Evolutionary conservation across 2,888 invertebrate species (phyloP).

Genomic region (Amblyjoppa fuscipennis): DNA sequence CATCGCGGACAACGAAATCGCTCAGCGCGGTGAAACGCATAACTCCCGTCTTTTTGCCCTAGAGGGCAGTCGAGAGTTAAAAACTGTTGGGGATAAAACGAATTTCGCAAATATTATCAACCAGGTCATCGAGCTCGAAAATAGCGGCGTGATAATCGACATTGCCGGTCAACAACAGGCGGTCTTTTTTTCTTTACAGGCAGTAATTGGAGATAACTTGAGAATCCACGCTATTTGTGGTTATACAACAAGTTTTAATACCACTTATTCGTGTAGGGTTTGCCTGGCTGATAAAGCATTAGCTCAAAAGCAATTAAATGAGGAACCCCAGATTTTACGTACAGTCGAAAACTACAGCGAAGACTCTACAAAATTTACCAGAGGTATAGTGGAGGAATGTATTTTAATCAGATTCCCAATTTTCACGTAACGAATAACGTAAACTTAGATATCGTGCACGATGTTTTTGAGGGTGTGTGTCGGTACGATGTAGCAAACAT

Average conservation of each 20-base stretch:
- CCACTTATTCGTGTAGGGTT: conserved; percentile 56
- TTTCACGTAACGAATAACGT: conserved; percentile 62
- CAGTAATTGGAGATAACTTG: conserved; percentile 55
- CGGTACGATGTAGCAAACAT: conserved; percentile 65
- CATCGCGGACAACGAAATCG: too few species aligned
- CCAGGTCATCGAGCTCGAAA: conserved; percentile 44
- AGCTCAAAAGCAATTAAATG: conserved; percentile 26
- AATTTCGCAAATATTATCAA: conserved; percentile 43
- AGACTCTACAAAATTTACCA: conserved; percentile 11
- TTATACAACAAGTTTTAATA: conserved; percentile 46
- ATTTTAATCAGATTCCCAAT: conserved; percentile 61
- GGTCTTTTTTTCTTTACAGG: conserved; percentile 48
- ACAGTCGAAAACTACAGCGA: conserved; percentile 33
- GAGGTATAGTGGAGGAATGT: conserved; percentile 62
- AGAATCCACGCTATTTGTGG: conserved; percentile 40
- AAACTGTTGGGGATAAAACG: conserved; percentile 36
- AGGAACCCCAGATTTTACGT: conserved; percentile 32
- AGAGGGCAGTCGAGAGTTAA: background rate
- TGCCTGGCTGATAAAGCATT: conserved; percentile 51
- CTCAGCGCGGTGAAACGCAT: too few species aligned
- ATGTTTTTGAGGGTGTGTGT: conserved; percentile 66
- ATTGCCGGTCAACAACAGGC: conserved; percentile 15
- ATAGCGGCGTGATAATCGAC: conserved; percentile 48
- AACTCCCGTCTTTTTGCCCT: too few species aligned
- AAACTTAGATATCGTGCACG: conserved; percentile 64